A percentile compares a stretch with the other conserved stretches of the same genome.
These are phyloP conservation scores for Rhinogobius similis DNA, from an alignment of 2,113 vertebrate species.

Conservation along the genomic window DNA sequence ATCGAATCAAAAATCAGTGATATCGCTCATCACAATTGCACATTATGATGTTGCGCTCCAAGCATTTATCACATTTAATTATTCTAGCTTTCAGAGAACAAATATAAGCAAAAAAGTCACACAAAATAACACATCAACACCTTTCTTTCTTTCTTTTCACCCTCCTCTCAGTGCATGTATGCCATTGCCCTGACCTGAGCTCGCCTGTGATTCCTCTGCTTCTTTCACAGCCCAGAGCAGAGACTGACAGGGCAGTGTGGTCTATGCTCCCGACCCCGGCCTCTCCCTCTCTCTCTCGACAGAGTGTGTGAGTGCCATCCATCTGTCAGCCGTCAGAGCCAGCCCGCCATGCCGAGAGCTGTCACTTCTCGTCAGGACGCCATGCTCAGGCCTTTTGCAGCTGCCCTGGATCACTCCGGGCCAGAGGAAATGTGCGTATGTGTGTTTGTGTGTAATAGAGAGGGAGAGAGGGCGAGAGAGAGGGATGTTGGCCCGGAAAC, in stretches of 20 bases:
- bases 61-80: background rate
- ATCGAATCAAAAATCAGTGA: too few species aligned
- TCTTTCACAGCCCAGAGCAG: conserved; percentile 87
- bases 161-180: background rate
- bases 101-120: too few species aligned
- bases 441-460: conserved; percentile 21
- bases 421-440: conserved; percentile 60
- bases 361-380: conserved; percentile 95
- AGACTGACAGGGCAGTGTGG: conserved; percentile 82
- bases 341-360: conserved; percentile 94
- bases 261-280: conserved; percentile 23
- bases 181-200: conserved; percentile 64
- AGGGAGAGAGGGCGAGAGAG: conserved; percentile 33
- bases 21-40: too few species aligned
- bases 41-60: background rate
- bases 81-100: background rate
- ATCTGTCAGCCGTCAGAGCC: conserved; percentile 99
- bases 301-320: conserved; percentile 95
- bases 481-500: conserved; percentile 3
- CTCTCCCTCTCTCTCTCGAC: conserved; percentile 59
- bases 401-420: conserved; percentile 86
- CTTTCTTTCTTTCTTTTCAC: background rate
- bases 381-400: conserved; percentile 92
- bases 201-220: conserved; percentile 87
- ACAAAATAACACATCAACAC: background rate